Conservation (phyloP, 2,888 invertebrate species). For the Dryomyza anilis region DNA sequence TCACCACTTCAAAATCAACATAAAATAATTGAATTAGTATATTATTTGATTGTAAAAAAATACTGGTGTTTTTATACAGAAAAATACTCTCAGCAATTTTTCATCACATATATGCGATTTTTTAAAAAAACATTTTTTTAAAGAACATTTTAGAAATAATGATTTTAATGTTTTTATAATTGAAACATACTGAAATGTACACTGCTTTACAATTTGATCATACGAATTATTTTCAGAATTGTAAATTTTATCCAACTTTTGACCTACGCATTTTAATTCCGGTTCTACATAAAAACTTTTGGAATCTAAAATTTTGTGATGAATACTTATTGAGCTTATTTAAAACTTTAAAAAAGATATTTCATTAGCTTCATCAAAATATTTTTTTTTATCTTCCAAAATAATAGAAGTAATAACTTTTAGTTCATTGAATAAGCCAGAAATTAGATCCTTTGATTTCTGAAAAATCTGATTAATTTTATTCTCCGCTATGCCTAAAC, state of each 20-base stretch:
- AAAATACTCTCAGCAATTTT: background rate
- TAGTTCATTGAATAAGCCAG: too few relatives aligned
- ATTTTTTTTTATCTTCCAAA: background rate
- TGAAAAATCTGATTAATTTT: too few relatives aligned
- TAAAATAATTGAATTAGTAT: too few relatives aligned
- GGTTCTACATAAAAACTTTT: too few relatives aligned
- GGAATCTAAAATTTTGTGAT: background rate
- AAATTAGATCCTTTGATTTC: too few relatives aligned
- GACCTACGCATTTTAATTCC: background rate
- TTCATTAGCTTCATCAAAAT: background rate
- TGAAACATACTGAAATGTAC: background rate
- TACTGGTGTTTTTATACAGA: background rate
- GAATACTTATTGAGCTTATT: background rate
- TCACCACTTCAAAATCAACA: background rate
- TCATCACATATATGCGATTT: background rate
- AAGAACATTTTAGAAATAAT: too few relatives aligned
- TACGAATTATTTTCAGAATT: too few relatives aligned
- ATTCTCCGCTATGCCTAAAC: background rate
- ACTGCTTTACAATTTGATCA: background rate
- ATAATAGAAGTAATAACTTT: too few relatives aligned
- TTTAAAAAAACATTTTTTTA: background rate
- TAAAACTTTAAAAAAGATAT: background rate
- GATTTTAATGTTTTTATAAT: background rate
- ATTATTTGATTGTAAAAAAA: background rate
- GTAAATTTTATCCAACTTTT: background rate